These are phyloP conservation scores for Dendrocincla tyrannina DNA, from an alignment of 2,797 vertebrate genomes.

Conservation along the genomic window DNA sequence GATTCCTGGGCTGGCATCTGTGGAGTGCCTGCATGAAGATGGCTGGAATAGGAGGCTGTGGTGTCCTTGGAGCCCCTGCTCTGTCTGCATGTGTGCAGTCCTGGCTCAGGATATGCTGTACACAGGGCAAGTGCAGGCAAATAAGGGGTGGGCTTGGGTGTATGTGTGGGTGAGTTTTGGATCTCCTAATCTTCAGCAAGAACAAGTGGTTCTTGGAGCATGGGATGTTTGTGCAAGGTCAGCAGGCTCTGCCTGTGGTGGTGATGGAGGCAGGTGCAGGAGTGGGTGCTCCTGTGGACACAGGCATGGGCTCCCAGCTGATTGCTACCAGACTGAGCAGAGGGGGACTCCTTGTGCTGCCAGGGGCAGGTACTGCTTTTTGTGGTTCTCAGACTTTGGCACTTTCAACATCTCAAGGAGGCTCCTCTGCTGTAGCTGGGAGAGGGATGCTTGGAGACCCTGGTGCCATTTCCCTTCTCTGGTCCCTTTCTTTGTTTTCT, in stretches of 20 bases:
- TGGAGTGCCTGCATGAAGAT: neutral
- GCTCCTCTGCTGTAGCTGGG: neutral
- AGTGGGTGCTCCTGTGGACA: neutral
- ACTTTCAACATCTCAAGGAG: neutral
- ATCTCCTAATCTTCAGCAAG: neutral
- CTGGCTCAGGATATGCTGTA: accelerated
- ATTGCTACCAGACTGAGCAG: neutral
- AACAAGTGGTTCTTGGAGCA: neutral
- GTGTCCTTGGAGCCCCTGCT: neutral
- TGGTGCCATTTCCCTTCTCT: neutral
- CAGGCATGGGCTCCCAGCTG: neutral
- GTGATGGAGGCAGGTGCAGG: neutral
- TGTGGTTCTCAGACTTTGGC: neutral
- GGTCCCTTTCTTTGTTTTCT: neutral
- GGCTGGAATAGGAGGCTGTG: neutral
- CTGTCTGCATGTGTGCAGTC: neutral
- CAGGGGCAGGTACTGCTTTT: neutral
- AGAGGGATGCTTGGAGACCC: neutral
- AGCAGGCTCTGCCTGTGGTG: neutral
- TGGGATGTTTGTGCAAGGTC: neutral
- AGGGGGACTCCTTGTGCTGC: neutral
- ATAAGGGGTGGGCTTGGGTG: neutral
- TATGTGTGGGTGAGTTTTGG: neutral
- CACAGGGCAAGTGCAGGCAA: neutral
- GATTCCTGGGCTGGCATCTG: neutral